These are phyloP conservation scores for Cyrtonyx montezumae DNA, from an alignment of 2,113 vertebrate species.

Conservation along the genomic window DNA sequence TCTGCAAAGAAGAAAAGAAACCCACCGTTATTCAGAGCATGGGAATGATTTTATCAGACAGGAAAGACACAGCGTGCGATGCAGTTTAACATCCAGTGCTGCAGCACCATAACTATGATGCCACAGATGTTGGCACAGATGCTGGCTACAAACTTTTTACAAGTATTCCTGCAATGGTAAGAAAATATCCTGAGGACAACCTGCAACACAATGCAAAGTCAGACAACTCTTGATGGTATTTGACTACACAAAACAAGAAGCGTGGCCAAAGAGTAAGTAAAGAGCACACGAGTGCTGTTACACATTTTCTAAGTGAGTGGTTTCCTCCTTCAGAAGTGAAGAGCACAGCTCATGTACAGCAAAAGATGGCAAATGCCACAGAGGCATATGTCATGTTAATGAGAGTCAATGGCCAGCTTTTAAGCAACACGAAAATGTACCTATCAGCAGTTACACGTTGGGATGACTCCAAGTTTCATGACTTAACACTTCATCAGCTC, in stretches of 20 bases:
- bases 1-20: constrained; percentile 81
- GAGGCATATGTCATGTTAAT: neutral
- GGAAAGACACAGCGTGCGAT: neutral
- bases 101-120: accelerated
- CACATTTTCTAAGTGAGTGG: neutral
- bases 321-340: neutral
- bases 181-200: neutral
- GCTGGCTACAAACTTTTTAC: accelerated
- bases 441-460: neutral
- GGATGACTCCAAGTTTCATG: neutral
- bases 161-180: neutral
- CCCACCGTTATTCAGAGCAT: neutral
- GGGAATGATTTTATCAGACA: neutral
- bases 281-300: accelerated
- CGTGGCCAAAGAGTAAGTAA: neutral
- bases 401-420: neutral
- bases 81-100: accelerated
- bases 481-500: neutral
- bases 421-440: neutral
- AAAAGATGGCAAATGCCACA: neutral
- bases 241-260: neutral
- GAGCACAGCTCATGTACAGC: neutral
- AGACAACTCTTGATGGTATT: neutral
- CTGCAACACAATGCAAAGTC: neutral
- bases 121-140: neutral